Evolutionary conservation across 2,888 invertebrate species (phyloP).

Genomic region (Macrophya alboannulata): DNA sequence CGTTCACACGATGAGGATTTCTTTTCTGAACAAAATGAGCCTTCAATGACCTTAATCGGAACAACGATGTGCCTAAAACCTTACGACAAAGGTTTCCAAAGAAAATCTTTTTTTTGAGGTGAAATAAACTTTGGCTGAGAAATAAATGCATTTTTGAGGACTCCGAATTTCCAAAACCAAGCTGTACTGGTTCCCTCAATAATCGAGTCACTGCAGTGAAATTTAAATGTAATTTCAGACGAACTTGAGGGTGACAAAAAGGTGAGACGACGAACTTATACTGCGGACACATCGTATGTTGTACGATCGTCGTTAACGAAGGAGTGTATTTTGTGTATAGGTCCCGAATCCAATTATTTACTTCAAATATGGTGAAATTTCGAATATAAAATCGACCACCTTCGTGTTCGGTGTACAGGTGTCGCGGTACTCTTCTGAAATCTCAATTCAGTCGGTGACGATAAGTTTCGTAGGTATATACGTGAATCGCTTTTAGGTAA

Average conservation of each 20-base stretch:
- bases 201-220: no score
- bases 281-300: not conserved
- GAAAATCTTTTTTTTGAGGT: no score
- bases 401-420: not conserved
- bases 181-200: no score
- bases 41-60: no score
- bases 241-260: not conserved
- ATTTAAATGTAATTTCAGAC: not conserved
- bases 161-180: no score
- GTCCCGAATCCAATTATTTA: constrained; percentile 72
- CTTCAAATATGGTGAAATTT: constrained; percentile 75
- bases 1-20: no score
- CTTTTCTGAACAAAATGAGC: no score
- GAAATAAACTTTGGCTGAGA: no score
- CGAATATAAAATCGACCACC: constrained; percentile 18
- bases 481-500: not conserved
- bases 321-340: not conserved
- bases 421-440: not conserved
- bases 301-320: not conserved
- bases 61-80: no score
- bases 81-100: no score
- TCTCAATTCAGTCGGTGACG: constrained; percentile 1
- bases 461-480: not conserved
- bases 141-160: no score
- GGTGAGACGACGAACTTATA: not conserved